Evolutionary conservation across 2,888 invertebrate genomes (phyloP).

Genomic region (Therioaphis trifolii): DNA sequence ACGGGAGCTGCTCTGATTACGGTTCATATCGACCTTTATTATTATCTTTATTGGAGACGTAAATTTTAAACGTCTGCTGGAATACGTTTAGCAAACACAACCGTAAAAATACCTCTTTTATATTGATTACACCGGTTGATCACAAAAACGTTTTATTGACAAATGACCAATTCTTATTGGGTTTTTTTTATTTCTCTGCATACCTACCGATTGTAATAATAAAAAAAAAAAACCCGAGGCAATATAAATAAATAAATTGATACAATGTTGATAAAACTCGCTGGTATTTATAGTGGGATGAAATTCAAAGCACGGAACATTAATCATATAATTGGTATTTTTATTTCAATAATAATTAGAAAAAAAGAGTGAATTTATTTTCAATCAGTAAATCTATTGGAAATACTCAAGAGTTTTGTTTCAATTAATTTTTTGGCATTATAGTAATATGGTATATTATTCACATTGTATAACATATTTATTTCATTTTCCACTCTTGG

Average conservation of each 20-base stretch:
- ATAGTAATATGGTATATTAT: no score
- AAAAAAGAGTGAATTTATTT: not conserved
- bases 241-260: not conserved
- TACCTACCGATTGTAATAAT: not conserved
- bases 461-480: no score
- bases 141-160: not conserved
- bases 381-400: not conserved
- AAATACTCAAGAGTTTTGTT: not conserved
- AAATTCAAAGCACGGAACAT: not conserved
- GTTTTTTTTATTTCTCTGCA: not conserved
- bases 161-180: conserved; percentile 13
- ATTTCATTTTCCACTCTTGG: no score
- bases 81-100: not conserved
- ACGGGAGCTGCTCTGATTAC: not conserved
- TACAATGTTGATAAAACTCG: not conserved
- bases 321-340: not conserved
- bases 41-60: not conserved
- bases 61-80: conserved; percentile 10
- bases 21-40: not conserved
- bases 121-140: no score
- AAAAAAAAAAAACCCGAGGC: not conserved
- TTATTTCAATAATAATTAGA: not conserved
- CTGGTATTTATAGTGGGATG: not conserved
- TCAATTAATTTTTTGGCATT: no score
- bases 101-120: conserved; percentile 4